phyloP scores from a whole-genome alignment of 2,888 invertebrate genomes.

The Odontocolon sp. region DNA sequence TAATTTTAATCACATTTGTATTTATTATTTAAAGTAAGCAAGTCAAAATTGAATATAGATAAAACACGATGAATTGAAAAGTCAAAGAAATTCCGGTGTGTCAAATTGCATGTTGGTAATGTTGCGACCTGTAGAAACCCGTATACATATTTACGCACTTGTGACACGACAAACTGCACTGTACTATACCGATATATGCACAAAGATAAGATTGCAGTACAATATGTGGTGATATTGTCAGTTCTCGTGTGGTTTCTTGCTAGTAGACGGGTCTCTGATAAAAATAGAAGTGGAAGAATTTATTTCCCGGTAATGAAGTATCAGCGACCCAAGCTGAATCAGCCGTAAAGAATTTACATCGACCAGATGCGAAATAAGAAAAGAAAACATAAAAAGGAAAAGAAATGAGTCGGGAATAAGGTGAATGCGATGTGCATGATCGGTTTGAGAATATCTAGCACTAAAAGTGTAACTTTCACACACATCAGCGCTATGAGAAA shows the following conservation, averaged over 20 bases:
- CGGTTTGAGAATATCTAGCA: background rate
- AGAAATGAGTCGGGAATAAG: too few relatives aligned
- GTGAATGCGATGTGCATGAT: too few relatives aligned
- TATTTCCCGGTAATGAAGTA: slow-evolving; percentile 37
- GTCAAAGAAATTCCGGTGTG: background rate
- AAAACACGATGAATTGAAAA: background rate
- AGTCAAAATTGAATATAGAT: too few relatives aligned
- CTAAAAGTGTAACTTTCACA: background rate
- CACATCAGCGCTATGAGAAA: too few relatives aligned
- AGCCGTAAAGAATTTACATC: background rate
- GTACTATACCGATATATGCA: slow-evolving; percentile 16
- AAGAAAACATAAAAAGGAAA: too few relatives aligned
- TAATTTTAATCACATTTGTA: too few relatives aligned
- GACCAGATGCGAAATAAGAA: background rate
- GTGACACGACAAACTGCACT: slow-evolving; percentile 24
- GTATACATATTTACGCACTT: background rate
- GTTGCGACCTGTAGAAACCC: background rate
- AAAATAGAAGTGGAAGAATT: slow-evolving; percentile 61
- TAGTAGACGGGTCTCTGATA: slow-evolving; percentile 47
- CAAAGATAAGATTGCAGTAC: slow-evolving; percentile 50
- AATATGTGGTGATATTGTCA: slow-evolving; percentile 33
- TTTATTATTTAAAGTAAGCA: too few relatives aligned
- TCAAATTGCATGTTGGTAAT: background rate
- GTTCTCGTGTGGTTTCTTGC: slow-evolving; percentile 17
- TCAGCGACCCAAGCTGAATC: background rate